Conservation (phyloP, 2,113 vertebrate species). For the Rissa tridactyla region DNA sequence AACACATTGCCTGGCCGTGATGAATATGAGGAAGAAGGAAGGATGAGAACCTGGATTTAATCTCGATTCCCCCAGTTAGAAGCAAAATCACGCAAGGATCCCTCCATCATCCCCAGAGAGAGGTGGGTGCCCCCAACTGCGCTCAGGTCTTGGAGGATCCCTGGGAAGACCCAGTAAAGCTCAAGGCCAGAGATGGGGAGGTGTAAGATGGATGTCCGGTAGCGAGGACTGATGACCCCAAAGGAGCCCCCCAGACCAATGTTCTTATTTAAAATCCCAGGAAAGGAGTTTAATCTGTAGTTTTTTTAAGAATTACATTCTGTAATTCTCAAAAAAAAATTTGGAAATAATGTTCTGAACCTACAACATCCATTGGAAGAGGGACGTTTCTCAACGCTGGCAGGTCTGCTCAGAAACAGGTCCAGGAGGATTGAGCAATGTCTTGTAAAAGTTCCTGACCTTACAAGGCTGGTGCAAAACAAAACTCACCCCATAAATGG, state of each 20-base stretch:
- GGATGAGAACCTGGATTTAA: not conserved
- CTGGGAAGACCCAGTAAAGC: not conserved
- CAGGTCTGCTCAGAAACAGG: not conserved
- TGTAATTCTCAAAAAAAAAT: not conserved
- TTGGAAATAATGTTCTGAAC: not conserved
- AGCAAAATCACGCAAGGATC: not conserved
- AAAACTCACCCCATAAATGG: not conserved
- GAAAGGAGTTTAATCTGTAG: not conserved
- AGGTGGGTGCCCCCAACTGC: rapidly evolving
- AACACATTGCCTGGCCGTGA: not conserved
- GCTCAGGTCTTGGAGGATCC: not conserved
- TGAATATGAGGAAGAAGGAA: not conserved
- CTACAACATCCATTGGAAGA: not conserved
- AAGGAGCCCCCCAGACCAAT: rapidly evolving
- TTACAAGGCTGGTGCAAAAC: not conserved
- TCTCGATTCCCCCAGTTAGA: not conserved
- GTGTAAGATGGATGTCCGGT: not conserved
- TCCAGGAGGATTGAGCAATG: not conserved
- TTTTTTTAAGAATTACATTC: not conserved
- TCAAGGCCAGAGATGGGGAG: not conserved
- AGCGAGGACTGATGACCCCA: not conserved
- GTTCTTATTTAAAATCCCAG: not conserved
- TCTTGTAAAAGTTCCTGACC: conserved; percentile 9
- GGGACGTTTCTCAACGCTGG: not conserved
- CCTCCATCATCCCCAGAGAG: not conserved